Evolutionary conservation across 2,797 vertebrate genomes (phyloP).

Genomic region (Discoglossus pictus): DNA sequence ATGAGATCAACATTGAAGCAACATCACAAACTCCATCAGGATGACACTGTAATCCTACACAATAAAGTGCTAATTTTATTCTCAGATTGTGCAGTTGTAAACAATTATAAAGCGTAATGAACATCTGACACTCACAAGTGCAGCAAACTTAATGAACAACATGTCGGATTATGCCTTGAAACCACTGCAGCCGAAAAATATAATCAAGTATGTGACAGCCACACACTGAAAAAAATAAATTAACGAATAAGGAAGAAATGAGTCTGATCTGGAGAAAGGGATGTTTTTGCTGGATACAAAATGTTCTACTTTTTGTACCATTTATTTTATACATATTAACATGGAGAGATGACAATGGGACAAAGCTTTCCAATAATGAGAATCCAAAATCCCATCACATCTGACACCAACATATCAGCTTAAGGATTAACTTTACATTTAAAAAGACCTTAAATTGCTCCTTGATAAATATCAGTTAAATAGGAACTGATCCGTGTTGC

Average conservation of each 20-base stretch:
- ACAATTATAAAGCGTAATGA: slow-evolving; percentile 49
- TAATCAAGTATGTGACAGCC: slow-evolving; percentile 68
- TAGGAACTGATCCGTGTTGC: slow-evolving; percentile 50
- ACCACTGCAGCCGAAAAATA: slow-evolving; percentile 68
- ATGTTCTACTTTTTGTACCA: slow-evolving; percentile 63
- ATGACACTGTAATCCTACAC: too few relatives aligned
- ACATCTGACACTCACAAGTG: slow-evolving; percentile 53
- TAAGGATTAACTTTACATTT: slow-evolving; percentile 81
- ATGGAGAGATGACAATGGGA: slow-evolving; percentile 66
- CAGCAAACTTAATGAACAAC: slow-evolving; percentile 53
- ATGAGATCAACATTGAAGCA: too few relatives aligned
- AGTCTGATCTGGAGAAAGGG: slow-evolving; percentile 2
- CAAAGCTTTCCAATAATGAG: slow-evolving; percentile 79
- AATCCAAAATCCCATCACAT: slow-evolving; percentile 78
- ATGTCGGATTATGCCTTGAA: slow-evolving; percentile 62
- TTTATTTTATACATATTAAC: slow-evolving; percentile 83
- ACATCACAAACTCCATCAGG: too few relatives aligned
- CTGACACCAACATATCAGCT: slow-evolving; percentile 74
- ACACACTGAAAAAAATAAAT: slow-evolving; percentile 69
- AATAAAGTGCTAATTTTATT: too few relatives aligned
- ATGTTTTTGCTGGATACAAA: slow-evolving; percentile 66
- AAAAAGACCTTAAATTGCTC: slow-evolving; percentile 75
- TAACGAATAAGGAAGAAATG: slow-evolving; percentile 49
- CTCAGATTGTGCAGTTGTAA: too few relatives aligned
- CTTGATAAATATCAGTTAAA: slow-evolving; percentile 62